Evolutionary conservation across 2,888 invertebrate genomes (phyloP).

Genomic region (Hypercompe scribonia): DNA sequence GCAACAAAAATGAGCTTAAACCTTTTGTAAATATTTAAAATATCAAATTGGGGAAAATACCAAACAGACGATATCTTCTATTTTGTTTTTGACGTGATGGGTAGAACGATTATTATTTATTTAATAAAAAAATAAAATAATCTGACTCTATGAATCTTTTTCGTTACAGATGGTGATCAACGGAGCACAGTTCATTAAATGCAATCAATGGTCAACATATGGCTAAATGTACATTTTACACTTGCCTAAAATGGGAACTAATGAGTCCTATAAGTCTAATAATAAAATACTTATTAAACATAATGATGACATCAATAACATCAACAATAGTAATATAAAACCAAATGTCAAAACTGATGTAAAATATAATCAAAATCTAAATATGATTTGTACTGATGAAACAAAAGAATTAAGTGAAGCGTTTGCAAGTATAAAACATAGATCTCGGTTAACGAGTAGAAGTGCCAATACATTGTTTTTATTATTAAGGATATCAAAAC

Average conservation of each 20-base stretch:
- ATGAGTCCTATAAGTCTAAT: conserved; percentile 23
- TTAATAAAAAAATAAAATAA: neutral
- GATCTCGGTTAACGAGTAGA: conserved; percentile 70
- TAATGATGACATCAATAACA: conserved; percentile 12
- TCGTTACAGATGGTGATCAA: conserved; percentile 48
- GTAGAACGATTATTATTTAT: too few species aligned
- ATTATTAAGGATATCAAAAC: conserved; percentile 71
- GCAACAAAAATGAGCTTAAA: too few species aligned
- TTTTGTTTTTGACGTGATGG: too few species aligned
- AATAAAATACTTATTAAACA: conserved; percentile 14
- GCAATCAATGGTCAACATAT: conserved; percentile 22
- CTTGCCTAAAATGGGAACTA: conserved; percentile 36
- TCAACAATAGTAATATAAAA: conserved; percentile 20
- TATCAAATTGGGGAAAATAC: too few species aligned
- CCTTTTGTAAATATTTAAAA: too few species aligned
- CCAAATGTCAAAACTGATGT: conserved; percentile 20
- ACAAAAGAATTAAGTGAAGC: conserved; percentile 31
- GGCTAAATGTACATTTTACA: conserved; percentile 21
- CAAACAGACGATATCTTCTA: too few species aligned
- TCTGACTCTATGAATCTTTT: conserved; percentile 18
- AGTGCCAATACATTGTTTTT: conserved; percentile 76
- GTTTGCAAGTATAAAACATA: conserved; percentile 30
- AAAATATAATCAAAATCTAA: conserved; percentile 20
- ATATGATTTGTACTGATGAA: conserved; percentile 31
- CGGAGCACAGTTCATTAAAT: conserved; percentile 11